Percentiles rank a stretch among this genome's conserved stretches.
Evolutionary conservation across 2,888 invertebrate genomes (phyloP).

Genomic region (Eulithis prunata): DNA sequence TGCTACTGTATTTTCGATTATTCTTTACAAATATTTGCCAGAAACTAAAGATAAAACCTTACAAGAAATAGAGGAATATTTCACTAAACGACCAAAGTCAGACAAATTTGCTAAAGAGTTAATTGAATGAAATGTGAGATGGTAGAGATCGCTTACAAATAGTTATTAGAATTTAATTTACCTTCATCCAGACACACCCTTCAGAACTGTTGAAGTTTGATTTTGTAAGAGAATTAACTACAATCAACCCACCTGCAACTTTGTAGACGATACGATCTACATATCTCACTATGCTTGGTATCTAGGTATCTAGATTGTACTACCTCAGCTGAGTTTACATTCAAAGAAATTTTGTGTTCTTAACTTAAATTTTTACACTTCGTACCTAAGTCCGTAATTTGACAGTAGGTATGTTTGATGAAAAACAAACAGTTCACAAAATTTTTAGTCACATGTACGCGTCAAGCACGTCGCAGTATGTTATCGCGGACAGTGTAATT

Average conservation of each 20-base stretch:
- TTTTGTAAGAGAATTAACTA: slow-evolving; percentile 6
- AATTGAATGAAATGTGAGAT: slow-evolving; percentile 39
- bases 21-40: slow-evolving; percentile 55
- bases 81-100: slow-evolving; percentile 44
- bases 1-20: slow-evolving; percentile 51
- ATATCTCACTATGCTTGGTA: not conserved
- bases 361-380: too few relatives aligned
- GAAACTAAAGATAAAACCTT: slow-evolving; percentile 62
- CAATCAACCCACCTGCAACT: slow-evolving; percentile 1
- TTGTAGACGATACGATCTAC: not conserved
- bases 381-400: too few relatives aligned
- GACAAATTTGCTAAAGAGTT: slow-evolving; percentile 44
- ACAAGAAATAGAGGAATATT: slow-evolving; percentile 58
- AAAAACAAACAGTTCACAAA: too few relatives aligned
- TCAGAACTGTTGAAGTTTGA: slow-evolving; percentile 6
- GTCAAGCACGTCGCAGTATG: too few relatives aligned
- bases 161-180: slow-evolving; percentile 25
- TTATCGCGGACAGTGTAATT: too few relatives aligned
- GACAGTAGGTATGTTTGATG: too few relatives aligned
- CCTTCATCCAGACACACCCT: slow-evolving; percentile 3
- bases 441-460: too few relatives aligned
- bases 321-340: too few relatives aligned
- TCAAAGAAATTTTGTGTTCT: too few relatives aligned
- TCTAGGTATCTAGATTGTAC: not conserved
- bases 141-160: slow-evolving; percentile 20